phyloP scores from a whole-genome alignment of 2,797 vertebrate genomes.

The Cryptoblepharus egeriae region DNA sequence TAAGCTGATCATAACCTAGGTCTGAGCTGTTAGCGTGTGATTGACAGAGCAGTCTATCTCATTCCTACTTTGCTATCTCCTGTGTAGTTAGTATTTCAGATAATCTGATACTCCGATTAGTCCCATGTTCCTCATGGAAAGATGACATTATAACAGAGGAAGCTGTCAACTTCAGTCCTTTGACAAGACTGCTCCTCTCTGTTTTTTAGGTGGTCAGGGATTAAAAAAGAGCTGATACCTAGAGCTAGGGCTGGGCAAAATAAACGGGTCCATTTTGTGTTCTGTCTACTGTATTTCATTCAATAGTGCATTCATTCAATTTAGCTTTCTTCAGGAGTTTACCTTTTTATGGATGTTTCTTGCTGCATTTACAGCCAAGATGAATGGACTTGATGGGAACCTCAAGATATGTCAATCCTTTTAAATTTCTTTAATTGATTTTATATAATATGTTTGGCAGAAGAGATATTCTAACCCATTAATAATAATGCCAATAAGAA shows the following conservation, averaged over 20 bases:
- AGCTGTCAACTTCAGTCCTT: background rate
- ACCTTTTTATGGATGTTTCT: slow-evolving; percentile 46
- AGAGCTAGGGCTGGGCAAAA: slow-evolving; percentile 14
- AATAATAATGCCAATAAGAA: slow-evolving; percentile 70
- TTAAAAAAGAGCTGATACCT: background rate
- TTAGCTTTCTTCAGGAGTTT: slow-evolving; percentile 46
- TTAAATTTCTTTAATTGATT: slow-evolving; percentile 68
- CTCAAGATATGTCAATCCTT: slow-evolving; percentile 59
- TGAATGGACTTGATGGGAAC: slow-evolving; percentile 50
- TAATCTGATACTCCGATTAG: background rate
- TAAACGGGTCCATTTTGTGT: background rate
- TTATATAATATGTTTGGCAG: slow-evolving; percentile 69
- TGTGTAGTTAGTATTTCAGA: background rate
- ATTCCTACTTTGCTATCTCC: background rate
- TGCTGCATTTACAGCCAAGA: slow-evolving; percentile 43
- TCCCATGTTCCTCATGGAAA: background rate
- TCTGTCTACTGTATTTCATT: slow-evolving; percentile 24
- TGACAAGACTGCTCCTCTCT: background rate
- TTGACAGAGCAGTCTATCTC: background rate
- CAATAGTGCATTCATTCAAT: slow-evolving; percentile 13
- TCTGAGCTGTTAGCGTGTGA: background rate
- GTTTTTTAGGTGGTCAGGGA: background rate
- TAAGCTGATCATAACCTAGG: slow-evolving; percentile 2
- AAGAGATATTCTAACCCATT: slow-evolving; percentile 68
- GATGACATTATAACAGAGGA: accelerated